phyloP scores from a whole-genome alignment of 2,113 vertebrate genomes.

The Genyomyrus donnyi region DNA sequence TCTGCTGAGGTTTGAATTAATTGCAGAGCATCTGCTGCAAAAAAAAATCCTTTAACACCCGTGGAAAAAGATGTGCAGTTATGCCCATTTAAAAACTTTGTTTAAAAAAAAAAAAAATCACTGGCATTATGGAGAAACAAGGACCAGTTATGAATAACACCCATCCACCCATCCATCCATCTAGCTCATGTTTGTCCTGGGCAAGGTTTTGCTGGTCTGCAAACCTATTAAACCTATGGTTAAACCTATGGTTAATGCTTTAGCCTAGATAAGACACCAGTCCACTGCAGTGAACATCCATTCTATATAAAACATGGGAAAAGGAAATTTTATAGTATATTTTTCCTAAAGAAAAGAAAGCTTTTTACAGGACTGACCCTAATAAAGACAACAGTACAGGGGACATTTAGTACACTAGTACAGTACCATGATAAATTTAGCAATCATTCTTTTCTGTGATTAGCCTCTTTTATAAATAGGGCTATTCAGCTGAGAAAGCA shows the following conservation, averaged over 20 bases:
- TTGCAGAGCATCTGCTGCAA: not conserved
- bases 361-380: not conserved
- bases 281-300: not conserved
- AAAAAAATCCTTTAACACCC: not conserved
- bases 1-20: not conserved
- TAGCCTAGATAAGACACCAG: not conserved
- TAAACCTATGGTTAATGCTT: not conserved
- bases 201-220: not conserved
- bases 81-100: not conserved
- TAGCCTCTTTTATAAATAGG: not conserved
- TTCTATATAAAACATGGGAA: not conserved
- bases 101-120: not conserved
- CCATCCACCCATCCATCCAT: not conserved
- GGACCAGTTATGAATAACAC: not conserved
- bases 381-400: not conserved
- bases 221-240: not conserved
- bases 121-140: not conserved
- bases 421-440: not conserved
- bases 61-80: not conserved
- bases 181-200: not conserved
- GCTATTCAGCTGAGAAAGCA: not conserved
- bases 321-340: not conserved
- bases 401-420: not conserved
- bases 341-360: not conserved
- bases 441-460: slow-evolving; percentile 5